A percentile compares a stretch with the other conserved stretches of the same genome.
phyloP scores from a whole-genome alignment of 2,113 vertebrate genomes.

The Sinocyclocheilus anophthalmus region DNA sequence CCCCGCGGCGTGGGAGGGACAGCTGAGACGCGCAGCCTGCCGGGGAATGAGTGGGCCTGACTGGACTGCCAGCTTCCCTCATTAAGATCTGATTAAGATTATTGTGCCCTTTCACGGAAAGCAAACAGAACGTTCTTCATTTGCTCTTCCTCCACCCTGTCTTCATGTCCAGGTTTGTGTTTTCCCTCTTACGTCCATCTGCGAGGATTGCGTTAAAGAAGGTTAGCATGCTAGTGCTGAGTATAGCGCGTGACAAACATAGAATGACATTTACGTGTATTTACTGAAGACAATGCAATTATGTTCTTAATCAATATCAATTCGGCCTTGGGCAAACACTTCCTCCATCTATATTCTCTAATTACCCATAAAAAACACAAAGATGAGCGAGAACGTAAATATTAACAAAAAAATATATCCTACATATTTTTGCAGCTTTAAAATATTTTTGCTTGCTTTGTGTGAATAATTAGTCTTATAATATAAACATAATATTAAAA shows the following conservation, averaged over 20 bases:
- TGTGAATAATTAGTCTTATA: no score
- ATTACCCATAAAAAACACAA: background rate
- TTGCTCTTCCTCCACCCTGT: slow-evolving; percentile 23
- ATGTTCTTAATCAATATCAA: slow-evolving; percentile 5
- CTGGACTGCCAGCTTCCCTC: slow-evolving; percentile 45
- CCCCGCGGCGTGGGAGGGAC: slow-evolving; percentile 32
- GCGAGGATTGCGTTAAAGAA: background rate
- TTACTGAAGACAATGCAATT: background rate
- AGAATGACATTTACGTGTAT: background rate
- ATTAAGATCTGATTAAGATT: slow-evolving; percentile 56
- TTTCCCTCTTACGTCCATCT: background rate
- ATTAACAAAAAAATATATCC: background rate
- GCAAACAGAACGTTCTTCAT: slow-evolving; percentile 28
- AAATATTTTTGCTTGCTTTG: background rate
- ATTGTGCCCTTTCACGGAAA: slow-evolving; percentile 40
- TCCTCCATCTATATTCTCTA: background rate
- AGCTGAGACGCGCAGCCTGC: slow-evolving; percentile 45
- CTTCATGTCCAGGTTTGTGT: slow-evolving; percentile 17
- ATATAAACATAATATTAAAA: no score
- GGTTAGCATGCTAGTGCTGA: background rate
- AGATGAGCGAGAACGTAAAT: background rate
- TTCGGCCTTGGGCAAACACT: background rate
- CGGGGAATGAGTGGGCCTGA: slow-evolving; percentile 17
- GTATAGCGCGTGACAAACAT: background rate
- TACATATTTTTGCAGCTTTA: background rate